phyloP scores from a whole-genome alignment of 1,140 invertebrate species.

The Hesperophylax magnus region DNA sequence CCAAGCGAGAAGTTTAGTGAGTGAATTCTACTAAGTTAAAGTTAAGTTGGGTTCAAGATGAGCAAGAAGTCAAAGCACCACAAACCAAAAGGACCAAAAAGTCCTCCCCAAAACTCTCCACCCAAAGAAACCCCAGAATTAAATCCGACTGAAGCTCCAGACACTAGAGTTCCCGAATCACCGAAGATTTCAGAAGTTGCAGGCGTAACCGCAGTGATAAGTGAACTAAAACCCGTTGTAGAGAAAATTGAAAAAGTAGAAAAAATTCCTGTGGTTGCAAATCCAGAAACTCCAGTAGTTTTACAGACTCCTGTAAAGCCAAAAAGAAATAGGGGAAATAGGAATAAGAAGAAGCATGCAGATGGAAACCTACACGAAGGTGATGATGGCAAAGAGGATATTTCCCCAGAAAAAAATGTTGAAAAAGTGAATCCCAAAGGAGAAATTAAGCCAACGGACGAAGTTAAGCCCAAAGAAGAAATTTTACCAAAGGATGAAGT shows the following conservation, averaged over 20 bases:
- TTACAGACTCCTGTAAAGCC: conserved; percentile 45
- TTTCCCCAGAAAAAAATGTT: background rate
- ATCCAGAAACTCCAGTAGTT: conserved; percentile 6
- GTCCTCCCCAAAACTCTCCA: conserved; percentile 42
- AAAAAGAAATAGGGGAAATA: conserved; percentile 49
- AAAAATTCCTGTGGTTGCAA: background rate
- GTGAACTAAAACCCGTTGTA: background rate
- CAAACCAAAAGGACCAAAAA: conserved; percentile 54
- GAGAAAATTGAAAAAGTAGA: background rate
- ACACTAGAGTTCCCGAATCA: conserved; percentile 19
- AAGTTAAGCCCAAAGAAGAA: no score
- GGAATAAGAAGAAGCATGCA: conserved; percentile 44
- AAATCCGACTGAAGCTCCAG: background rate
- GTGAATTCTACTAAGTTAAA: conserved; percentile 19
- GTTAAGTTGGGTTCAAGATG: conserved; percentile 36
- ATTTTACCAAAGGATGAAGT: background rate
- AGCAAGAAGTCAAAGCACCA: conserved; percentile 55
- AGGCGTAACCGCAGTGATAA: background rate
- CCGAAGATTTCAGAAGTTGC: background rate
- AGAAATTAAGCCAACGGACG: no score
- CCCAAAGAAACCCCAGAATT: background rate
- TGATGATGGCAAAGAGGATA: conserved; percentile 16
- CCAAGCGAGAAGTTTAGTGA: background rate
- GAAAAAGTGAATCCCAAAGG: background rate
- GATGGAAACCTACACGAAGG: conserved; percentile 9